These are phyloP conservation scores for Phengaris arion DNA, from an alignment of 2,888 invertebrate species.

Conservation along the genomic window DNA sequence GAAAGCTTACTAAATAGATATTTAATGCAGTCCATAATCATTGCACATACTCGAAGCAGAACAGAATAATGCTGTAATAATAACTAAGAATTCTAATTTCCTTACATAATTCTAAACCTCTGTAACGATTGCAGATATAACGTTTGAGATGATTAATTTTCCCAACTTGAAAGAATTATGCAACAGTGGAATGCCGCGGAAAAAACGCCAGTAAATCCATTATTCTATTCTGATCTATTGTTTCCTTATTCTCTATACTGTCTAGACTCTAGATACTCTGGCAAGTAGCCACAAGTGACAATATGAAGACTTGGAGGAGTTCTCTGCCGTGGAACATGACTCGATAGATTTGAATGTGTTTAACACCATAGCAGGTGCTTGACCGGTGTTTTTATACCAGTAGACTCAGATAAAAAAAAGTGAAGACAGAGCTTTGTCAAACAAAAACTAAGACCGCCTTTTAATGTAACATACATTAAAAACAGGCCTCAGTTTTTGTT, in stretches of 20 bases:
- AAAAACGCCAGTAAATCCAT: not conserved
- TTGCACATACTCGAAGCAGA: not conserved
- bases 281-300: constrained; percentile 11
- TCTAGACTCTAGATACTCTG: not conserved
- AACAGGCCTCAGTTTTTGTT: no score
- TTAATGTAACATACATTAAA: no score
- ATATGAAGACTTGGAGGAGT: not conserved
- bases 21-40: not conserved
- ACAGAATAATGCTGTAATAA: not conserved
- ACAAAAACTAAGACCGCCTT: no score
- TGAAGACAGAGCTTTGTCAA: no score
- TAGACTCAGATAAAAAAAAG: not conserved
- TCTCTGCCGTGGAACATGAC: constrained; percentile 21
- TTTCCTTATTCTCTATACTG: not conserved
- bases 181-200: not conserved
- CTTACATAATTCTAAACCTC: not conserved
- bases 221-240: constrained; percentile 15
- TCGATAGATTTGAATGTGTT: not conserved
- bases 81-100: constrained; percentile 14
- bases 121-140: not conserved
- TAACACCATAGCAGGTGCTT: constrained; percentile 13
- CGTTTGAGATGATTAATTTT: not conserved
- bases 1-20: not conserved
- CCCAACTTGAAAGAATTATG: not conserved
- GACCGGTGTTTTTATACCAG: constrained; percentile 13